These are phyloP conservation scores for Crotalus viridis DNA, from an alignment of 2,113 vertebrate species.

Conservation along the genomic window DNA sequence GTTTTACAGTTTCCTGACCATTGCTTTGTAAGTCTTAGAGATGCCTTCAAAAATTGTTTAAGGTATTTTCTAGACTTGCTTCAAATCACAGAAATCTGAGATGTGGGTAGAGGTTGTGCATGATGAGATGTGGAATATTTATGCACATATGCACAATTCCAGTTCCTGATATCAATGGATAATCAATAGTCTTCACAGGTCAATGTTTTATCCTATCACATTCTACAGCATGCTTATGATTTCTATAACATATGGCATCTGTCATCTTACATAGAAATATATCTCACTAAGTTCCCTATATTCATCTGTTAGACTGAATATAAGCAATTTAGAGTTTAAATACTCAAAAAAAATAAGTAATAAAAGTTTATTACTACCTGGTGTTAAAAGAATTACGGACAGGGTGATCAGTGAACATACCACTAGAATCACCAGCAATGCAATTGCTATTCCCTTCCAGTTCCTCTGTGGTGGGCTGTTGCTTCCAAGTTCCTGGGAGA, in stretches of 20 bases:
- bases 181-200: background rate
- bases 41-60: background rate
- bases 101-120: background rate
- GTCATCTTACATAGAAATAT: background rate
- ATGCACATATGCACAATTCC: background rate
- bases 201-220: background rate
- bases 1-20: background rate
- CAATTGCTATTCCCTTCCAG: slow-evolving; percentile 98
- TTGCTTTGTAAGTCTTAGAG: background rate
- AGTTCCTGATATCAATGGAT: background rate
- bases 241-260: background rate
- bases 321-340: slow-evolving; percentile 17
- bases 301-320: slow-evolving; percentile 12
- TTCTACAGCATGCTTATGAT: background rate
- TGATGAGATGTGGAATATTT: background rate
- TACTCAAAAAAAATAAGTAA: slow-evolving; percentile 16
- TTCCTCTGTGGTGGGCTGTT: slow-evolving; percentile 93
- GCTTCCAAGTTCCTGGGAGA: slow-evolving; percentile 89
- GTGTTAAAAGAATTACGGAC: slow-evolving; percentile 97
- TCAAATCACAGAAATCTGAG: background rate
- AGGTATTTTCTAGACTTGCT: background rate
- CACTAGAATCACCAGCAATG: slow-evolving; percentile 95
- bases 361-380: slow-evolving; percentile 76
- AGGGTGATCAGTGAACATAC: slow-evolving; percentile 98
- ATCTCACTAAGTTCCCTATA: background rate